Evolutionary conservation across 2,888 invertebrate species (phyloP), one percentile per base, ranked within the genome.

Genomic region (Mystacides longicornis): DNA sequence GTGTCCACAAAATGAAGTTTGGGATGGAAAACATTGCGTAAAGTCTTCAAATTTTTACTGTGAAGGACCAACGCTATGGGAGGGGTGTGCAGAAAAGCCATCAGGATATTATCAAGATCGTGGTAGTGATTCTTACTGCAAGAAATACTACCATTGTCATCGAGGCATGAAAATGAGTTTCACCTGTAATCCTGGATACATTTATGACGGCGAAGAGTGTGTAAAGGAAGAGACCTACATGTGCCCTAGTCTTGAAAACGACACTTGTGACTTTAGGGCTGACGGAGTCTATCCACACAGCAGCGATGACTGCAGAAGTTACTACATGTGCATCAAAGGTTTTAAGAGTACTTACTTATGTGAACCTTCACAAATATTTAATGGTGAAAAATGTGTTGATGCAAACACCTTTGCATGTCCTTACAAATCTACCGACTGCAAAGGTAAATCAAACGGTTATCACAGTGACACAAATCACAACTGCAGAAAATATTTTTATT

Each of bases 281-380:
- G 79, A 82, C 64, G 81, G 82, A 1, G 77, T 79, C 53, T 79
- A 81, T 67, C 73, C 74, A 21, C 72, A 73, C 20, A 65, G 67
- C 22, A 73, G 71, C 63, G 71, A 75, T 1, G 80, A 79, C 2
- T 82, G 82, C 64, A 75, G 80, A 48, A 77, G 80, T 11, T 82
- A 81, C 69, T 81, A 77, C 67, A 78, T 75, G 63, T 83, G 83
- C 67, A 70, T 71, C 19, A 70, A 69, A 56, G 79, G 80, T 1
- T 73, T 75, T 62, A 80, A 80, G 64, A 77, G 78, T n/a, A 75
- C 77, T 20, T 81, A 80, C 66, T 72, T 81, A 37, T 82, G 82
- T 62, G 70, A 77, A 1, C 67, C 71, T 22, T 77, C 77, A 2
- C 69, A 70, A 49, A 71, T 72, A 18, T 82, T 81, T 66, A 77